phyloP scores from a whole-genome alignment of 1,140 invertebrate species.

The Papilio glaucus region DNA sequence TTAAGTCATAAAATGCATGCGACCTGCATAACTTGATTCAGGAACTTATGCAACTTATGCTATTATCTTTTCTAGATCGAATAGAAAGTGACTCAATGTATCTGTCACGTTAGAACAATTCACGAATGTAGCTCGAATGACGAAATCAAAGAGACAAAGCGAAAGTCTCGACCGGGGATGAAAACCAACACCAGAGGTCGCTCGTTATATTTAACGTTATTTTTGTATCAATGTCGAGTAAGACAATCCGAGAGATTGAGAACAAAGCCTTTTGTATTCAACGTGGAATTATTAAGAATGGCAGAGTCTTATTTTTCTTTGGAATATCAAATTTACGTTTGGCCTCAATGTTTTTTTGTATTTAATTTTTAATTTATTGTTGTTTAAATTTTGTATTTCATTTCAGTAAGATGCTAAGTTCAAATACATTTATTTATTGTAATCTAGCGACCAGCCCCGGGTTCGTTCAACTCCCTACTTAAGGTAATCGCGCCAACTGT shows the following conservation, averaged over 20 bases:
- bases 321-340: neutral
- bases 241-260: conserved; percentile 16
- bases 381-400: neutral
- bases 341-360: neutral
- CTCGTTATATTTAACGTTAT: neutral
- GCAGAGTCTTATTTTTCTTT: neutral
- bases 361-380: neutral
- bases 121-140: neutral
- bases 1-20: neutral
- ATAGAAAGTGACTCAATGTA: neutral
- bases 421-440: too few species aligned
- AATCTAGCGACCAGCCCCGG: too few species aligned
- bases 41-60: neutral
- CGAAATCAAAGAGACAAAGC: conserved; percentile 14
- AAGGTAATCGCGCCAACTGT: too few species aligned
- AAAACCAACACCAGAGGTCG: neutral
- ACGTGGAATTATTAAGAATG: conserved; percentile 3
- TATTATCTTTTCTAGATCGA: conserved; percentile 9
- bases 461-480: too few species aligned
- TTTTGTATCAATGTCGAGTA: neutral
- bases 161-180: neutral
- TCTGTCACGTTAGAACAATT: neutral
- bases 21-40: neutral
- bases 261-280: conserved; percentile 17
- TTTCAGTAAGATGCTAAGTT: too few species aligned